Percentiles rank a stretch among this genome's conserved stretches.
Evolutionary conservation across 2,888 invertebrate species (phyloP).

Genomic region (Hyalella azteca): DNA sequence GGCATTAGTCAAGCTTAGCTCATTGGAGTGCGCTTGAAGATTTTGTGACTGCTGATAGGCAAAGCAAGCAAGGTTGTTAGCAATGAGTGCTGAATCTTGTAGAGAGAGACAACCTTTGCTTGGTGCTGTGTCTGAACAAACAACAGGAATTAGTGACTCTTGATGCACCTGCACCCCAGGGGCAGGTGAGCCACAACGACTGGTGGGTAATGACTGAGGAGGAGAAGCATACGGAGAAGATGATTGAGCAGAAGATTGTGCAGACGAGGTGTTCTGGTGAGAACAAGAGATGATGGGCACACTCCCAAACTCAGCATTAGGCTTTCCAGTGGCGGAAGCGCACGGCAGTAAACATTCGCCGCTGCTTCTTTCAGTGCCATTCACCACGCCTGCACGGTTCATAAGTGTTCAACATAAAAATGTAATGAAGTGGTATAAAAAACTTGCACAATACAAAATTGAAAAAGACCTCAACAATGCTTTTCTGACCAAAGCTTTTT

Average conservation of each 20-base stretch:
- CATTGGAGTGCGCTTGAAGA: background rate
- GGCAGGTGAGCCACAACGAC: constrained; percentile 73
- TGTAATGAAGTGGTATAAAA: no score
- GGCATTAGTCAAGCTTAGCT: background rate
- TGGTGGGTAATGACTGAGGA: constrained; percentile 69
- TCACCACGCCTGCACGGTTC: background rate
- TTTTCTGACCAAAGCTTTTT: constrained; percentile 37
- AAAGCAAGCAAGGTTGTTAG: constrained; percentile 19
- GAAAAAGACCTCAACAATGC: no score
- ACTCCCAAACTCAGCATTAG: background rate
- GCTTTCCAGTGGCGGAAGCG: constrained; percentile 39
- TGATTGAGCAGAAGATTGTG: constrained; percentile 61
- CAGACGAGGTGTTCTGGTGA: constrained; percentile 62
- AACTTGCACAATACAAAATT: no score
- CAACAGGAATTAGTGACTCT: background rate
- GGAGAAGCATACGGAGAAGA: constrained; percentile 70
- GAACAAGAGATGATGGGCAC: constrained; percentile 26
- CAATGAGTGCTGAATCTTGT: background rate
- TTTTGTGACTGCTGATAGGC: constrained; percentile 26
- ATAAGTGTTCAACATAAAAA: no score
- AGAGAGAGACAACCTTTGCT: background rate
- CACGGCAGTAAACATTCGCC: constrained; percentile 29
- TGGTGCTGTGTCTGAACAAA: background rate
- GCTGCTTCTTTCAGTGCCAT: constrained; percentile 42
- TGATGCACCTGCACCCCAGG: background rate